Conservation (phyloP, 2,113 vertebrate genomes). For the Erythrocercus mccallii region DNA sequence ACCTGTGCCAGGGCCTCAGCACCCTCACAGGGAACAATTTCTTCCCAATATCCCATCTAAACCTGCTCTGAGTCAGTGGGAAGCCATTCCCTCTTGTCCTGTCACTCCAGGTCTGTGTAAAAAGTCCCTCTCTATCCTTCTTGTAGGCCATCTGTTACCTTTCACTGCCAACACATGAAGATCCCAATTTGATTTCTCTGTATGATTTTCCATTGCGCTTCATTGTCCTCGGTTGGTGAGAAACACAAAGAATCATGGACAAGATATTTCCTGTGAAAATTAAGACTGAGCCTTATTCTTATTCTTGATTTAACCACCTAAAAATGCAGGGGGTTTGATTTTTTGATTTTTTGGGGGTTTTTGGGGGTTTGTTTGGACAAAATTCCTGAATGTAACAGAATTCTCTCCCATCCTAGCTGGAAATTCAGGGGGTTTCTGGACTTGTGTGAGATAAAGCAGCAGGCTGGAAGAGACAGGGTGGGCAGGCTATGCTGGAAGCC, state of each 20-base stretch:
- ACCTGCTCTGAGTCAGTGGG: accelerated
- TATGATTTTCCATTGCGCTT: not conserved
- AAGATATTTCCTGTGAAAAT: not conserved
- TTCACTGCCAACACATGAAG: not conserved
- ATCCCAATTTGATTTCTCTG: not conserved
- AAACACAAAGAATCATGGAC: accelerated
- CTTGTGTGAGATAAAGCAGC: not conserved
- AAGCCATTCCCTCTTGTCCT: not conserved
- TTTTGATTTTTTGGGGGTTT: too few species aligned
- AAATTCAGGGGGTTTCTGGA: accelerated
- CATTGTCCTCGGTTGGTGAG: not conserved
- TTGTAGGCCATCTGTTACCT: not conserved
- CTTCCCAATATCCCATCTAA: accelerated
- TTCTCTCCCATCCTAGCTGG: not conserved
- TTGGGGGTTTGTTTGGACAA: not conserved
- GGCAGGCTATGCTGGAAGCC: not conserved
- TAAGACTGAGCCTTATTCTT: not conserved
- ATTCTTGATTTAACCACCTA: not conserved
- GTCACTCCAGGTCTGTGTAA: not conserved
- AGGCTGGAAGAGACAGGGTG: not conserved
- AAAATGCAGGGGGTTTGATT: not conserved
- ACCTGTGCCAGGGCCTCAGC: not conserved
- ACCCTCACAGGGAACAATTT: not conserved
- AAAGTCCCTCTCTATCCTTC: not conserved
- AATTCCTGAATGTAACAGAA: not conserved